These are phyloP conservation scores for Myiozetetes cayanensis DNA, from an alignment of 2,113 vertebrate species.

Conservation along the genomic window DNA sequence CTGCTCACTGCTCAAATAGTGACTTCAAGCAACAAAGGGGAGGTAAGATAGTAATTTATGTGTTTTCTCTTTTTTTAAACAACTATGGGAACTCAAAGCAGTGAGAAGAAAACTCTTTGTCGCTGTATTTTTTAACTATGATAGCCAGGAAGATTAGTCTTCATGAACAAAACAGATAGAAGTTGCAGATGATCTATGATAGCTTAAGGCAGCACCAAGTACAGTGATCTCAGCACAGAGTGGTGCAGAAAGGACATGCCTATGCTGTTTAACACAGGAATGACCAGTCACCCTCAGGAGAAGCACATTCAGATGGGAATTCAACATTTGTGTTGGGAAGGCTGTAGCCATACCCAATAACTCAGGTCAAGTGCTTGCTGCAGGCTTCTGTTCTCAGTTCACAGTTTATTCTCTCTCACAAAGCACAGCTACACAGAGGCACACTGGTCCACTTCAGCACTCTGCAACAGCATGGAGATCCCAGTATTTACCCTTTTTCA, in stretches of 20 bases:
- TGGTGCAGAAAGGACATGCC: neutral
- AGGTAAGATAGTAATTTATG: fast-evolving
- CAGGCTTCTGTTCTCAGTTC: neutral
- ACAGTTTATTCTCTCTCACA: neutral
- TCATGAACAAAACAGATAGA: neutral
- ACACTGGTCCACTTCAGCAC: neutral
- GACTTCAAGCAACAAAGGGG: neutral
- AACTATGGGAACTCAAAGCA: neutral
- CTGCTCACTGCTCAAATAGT: neutral
- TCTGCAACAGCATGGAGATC: neutral
- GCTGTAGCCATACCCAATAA: neutral
- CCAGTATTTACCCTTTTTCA: neutral
- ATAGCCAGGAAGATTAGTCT: neutral
- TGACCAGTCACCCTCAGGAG: neutral
- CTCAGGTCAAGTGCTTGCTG: neutral
- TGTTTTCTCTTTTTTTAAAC: neutral
- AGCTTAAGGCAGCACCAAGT: neutral
- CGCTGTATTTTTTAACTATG: neutral
- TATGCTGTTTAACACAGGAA: neutral
- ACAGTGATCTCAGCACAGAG: neutral
- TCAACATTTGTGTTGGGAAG: neutral
- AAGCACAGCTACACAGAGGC: neutral
- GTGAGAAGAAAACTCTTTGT: neutral
- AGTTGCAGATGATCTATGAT: neutral
- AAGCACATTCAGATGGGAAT: neutral